These are phyloP conservation scores for Atherinomorus stipes DNA, from an alignment of 2,113 vertebrate species.

Conservation along the genomic window DNA sequence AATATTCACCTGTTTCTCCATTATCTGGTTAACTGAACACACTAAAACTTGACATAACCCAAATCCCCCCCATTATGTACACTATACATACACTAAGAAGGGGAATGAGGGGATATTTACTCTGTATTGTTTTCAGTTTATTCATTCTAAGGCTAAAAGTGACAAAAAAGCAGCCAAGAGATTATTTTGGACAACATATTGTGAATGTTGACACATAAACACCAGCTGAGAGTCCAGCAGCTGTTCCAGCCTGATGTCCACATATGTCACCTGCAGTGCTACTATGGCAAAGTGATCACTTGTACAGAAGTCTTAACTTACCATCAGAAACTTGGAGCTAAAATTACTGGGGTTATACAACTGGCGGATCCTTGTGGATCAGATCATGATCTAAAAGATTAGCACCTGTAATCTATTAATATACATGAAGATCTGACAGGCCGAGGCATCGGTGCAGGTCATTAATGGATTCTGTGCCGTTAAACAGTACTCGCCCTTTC, in stretches of 20 bases:
- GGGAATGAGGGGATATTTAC: slow-evolving; percentile 4
- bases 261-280: neutral
- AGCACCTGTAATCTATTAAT: slow-evolving; percentile 43
- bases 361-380: neutral
- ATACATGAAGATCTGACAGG: slow-evolving; percentile 2
- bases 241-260: neutral
- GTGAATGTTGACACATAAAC: neutral
- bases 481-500: neutral
- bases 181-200: slow-evolving; percentile 12
- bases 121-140: slow-evolving; percentile 12
- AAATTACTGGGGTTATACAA: neutral
- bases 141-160: slow-evolving; percentile 60
- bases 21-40: slow-evolving; percentile 23
- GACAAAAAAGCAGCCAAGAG: slow-evolving; percentile 24
- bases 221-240: neutral
- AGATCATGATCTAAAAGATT: neutral
- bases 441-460: neutral
- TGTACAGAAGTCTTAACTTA: neutral
- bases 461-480: neutral
- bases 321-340: neutral
- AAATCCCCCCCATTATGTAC: slow-evolving; percentile 20
- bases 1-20: slow-evolving; percentile 63
- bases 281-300: neutral
- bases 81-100: slow-evolving; percentile 18
- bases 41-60: slow-evolving; percentile 26